phyloP scores from a whole-genome alignment of 2,113 vertebrate genomes.

The Hucho hucho region DNA sequence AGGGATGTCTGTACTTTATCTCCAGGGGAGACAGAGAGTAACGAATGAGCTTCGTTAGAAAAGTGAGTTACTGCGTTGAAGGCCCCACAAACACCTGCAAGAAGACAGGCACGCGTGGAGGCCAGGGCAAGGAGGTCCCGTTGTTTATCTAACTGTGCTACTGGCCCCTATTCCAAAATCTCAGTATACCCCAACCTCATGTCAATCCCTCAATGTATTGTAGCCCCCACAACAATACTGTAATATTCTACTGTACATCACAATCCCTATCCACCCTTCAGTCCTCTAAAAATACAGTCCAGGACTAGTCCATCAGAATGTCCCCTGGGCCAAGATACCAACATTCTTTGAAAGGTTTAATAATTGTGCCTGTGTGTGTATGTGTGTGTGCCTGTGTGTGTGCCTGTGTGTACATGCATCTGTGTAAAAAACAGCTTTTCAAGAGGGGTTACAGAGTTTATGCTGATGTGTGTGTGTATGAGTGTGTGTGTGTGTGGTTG shows the following conservation, averaged over 20 bases:
- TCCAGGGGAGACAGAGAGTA: conserved; percentile 70
- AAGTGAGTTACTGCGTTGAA: conserved; percentile 55
- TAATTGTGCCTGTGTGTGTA: background rate
- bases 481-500: conserved; percentile 32
- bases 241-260: background rate
- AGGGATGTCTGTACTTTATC: conserved; percentile 77
- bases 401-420: background rate
- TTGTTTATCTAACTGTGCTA: conserved; percentile 40
- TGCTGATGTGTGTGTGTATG: background rate
- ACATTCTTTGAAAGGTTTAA: background rate
- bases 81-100: conserved; percentile 65
- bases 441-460: background rate
- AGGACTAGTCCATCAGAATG: background rate
- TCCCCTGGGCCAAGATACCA: background rate
- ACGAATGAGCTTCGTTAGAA: conserved; percentile 62
- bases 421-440: background rate
- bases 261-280: background rate
- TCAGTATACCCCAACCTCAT: conserved; percentile 46
- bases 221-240: no score
- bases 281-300: background rate
- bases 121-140: conserved; percentile 22
- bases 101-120: conserved; percentile 25
- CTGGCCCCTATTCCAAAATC: background rate
- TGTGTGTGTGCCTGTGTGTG: background rate
- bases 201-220: conserved; percentile 39